These are phyloP conservation scores for Polyodon spathula DNA, from an alignment of 2,113 vertebrate genomes.

Conservation along the genomic window DNA sequence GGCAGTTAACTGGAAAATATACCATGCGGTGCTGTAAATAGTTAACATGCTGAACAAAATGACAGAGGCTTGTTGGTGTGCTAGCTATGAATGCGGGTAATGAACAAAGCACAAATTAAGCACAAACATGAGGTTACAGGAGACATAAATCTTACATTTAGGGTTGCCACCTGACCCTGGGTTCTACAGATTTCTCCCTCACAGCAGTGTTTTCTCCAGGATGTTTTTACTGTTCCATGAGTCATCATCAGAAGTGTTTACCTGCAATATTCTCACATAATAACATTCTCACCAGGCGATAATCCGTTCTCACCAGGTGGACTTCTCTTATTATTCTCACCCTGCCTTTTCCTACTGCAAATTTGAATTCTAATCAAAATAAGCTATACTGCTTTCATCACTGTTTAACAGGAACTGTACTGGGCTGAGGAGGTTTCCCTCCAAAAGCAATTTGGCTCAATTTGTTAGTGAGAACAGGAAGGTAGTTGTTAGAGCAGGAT, in stretches of 20 bases:
- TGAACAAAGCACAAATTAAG: too few species aligned
- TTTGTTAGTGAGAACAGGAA: conserved; percentile 66
- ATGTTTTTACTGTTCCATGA: neutral
- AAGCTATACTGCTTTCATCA: conserved; percentile 44
- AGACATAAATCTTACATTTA: too few species aligned
- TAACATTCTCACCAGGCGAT: neutral
- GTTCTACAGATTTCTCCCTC: neutral
- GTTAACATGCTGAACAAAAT: too few species aligned
- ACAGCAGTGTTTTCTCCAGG: neutral
- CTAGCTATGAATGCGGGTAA: too few species aligned
- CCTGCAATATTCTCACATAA: neutral
- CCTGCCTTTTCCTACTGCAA: neutral
- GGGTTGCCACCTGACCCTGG: too few species aligned
- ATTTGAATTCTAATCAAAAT: conserved; percentile 12
- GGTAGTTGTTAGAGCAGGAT: conserved; percentile 72
- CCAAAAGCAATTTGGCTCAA: conserved; percentile 63
- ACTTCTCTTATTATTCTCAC: neutral
- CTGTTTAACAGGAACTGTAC: conserved; percentile 44
- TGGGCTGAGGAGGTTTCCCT: conserved; percentile 40
- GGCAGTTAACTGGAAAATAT: too few species aligned
- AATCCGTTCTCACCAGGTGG: neutral
- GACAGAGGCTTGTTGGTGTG: too few species aligned
- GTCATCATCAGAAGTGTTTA: neutral
- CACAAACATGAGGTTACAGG: too few species aligned
- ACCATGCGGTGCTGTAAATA: too few species aligned